These are phyloP conservation scores for Dione vanillae DNA, from an alignment of 2,888 invertebrate genomes.

Conservation along the genomic window DNA sequence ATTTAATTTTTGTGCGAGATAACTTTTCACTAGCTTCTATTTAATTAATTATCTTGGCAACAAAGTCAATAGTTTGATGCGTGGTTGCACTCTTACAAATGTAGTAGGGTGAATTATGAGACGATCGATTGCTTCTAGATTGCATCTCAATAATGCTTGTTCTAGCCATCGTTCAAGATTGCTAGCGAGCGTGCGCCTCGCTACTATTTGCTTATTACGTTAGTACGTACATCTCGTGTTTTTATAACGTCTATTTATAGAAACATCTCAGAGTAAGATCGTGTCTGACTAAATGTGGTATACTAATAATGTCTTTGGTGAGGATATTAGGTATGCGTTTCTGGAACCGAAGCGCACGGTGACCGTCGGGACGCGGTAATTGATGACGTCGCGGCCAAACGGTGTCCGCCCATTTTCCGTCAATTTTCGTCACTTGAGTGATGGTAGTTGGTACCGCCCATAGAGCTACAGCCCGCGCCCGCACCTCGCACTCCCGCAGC, in stretches of 20 bases:
- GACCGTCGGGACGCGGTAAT: conserved; percentile 81
- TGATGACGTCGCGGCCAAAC: conserved; percentile 83
- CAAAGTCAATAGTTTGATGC: conserved; percentile 68
- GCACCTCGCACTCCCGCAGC: conserved; percentile 56
- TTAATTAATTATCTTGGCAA: conserved; percentile 79
- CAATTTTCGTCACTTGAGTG: conserved; percentile 85
- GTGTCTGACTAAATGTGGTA: conserved; percentile 53
- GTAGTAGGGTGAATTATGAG: conserved; percentile 79
- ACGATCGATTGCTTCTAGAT: conserved; percentile 80
- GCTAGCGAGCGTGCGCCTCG: conserved; percentile 64
- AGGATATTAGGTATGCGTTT: conserved; percentile 76
- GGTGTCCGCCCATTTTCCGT: conserved; percentile 85
- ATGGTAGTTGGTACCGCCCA: conserved; percentile 81
- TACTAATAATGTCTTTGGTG: conserved; percentile 65
- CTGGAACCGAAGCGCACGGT: conserved; percentile 64
- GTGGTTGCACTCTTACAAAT: conserved; percentile 73
- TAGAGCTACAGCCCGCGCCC: conserved; percentile 51
- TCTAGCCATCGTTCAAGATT: conserved; percentile 73
- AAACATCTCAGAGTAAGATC: conserved; percentile 43
- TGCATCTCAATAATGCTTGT: conserved; percentile 81
- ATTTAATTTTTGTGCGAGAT: conserved; percentile 35
- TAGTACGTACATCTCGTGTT: conserved; percentile 57
- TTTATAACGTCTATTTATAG: conserved; percentile 43
- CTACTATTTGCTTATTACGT: conserved; percentile 71
- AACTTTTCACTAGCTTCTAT: conserved; percentile 64